Conservation (phyloP, 2,797 vertebrate genomes). For the Enteromius unitaeniatus region DNA sequence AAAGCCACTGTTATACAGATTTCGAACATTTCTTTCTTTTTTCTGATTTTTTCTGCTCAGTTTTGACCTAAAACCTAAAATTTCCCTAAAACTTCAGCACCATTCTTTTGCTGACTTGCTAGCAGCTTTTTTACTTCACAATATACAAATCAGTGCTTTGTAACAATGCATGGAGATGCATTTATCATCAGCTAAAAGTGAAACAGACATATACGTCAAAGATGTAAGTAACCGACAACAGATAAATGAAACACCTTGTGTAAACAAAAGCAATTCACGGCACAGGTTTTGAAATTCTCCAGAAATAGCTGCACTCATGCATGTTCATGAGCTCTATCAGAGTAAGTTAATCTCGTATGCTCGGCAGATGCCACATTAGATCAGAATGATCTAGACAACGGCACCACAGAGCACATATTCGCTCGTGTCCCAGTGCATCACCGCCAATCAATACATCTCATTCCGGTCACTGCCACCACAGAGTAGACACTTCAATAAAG, state of each 20-base stretch:
- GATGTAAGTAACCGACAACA: neutral
- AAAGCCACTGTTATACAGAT: neutral
- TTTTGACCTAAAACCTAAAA: neutral
- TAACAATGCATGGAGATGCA: constrained; percentile 4
- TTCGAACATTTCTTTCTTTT: neutral
- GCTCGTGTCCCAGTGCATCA: constrained; percentile 1
- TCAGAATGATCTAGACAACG: constrained; percentile 18
- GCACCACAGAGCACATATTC: constrained; percentile 7
- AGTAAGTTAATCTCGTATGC: constrained; percentile 28
- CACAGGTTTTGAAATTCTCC: constrained; percentile 20
- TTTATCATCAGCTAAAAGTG: neutral
- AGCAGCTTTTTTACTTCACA: neutral
- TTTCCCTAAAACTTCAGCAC: neutral
- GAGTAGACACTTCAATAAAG: constrained; percentile 41
- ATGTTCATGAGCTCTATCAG: constrained; percentile 24
- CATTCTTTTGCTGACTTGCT: neutral
- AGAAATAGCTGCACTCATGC: constrained; percentile 35
- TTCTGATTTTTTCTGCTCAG: neutral
- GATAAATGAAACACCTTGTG: neutral
- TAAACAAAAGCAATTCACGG: neutral
- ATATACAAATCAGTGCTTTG: constrained; percentile 5
- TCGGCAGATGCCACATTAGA: constrained; percentile 35
- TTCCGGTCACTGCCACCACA: constrained; percentile 25
- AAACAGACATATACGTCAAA: constrained; percentile 1
- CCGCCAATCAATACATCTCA: constrained; percentile 36